A percentile compares a stretch with the other conserved stretches of the same genome.
Evolutionary conservation across 2,888 invertebrate genomes (phyloP).

Genomic region (Criorhina ranunculi): DNA sequence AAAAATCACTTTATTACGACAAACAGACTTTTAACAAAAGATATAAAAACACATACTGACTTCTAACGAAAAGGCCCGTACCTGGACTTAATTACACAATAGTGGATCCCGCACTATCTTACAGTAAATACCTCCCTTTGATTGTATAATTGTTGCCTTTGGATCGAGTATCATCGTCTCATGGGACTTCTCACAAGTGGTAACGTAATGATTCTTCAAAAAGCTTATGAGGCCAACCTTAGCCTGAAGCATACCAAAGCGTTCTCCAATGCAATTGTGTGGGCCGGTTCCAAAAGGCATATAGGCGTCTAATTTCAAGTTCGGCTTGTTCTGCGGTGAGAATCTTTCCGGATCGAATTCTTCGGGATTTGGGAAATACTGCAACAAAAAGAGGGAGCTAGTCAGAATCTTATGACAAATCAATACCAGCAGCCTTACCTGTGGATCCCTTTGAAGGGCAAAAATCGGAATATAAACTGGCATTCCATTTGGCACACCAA

Average conservation of each 20-base stretch:
- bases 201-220: conserved; percentile 73
- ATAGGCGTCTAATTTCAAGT: conserved; percentile 75
- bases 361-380: conserved; percentile 78
- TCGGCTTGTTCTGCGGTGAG: conserved; percentile 77
- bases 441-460: conserved; percentile 76
- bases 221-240: conserved; percentile 76
- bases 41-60: too few relatives aligned
- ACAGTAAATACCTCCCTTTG: conserved; percentile 68
- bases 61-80: too few relatives aligned
- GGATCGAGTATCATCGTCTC: conserved; percentile 63
- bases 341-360: conserved; percentile 79
- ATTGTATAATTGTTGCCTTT: conserved; percentile 72
- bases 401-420: too few relatives aligned
- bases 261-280: conserved; percentile 78
- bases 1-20: too few relatives aligned
- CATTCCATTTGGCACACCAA: conserved; percentile 76
- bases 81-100: neutral
- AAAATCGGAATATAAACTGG: conserved; percentile 76
- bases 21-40: too few relatives aligned
- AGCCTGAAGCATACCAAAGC: conserved; percentile 75
- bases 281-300: conserved; percentile 79
- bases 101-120: conserved; percentile 71
- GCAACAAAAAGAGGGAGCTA: conserved; percentile 2
- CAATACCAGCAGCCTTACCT: conserved; percentile 41
- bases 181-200: conserved; percentile 38